Evolutionary conservation across 2,113 vertebrate species (phyloP), one percentile per base, ranked within the genome.

Genomic region (Lepus timidus): DNA sequence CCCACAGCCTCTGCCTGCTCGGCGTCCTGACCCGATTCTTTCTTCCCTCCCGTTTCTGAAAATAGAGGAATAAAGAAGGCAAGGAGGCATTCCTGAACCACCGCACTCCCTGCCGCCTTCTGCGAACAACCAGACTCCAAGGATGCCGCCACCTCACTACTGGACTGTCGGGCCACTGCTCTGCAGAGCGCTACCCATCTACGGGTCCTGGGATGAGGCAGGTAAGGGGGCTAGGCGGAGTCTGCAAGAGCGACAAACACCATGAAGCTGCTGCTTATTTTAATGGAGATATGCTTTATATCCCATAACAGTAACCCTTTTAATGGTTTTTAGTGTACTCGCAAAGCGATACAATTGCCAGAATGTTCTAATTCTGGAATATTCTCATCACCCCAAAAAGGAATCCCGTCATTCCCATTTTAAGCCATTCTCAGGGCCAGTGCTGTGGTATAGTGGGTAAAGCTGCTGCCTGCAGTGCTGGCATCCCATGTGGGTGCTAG

Each of bases 201-300:
- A 33, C 20, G 12, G 39, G 49, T 39, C 52, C 58, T 2, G 31
- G 29, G 55, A 65, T 13, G 31, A 20, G 29, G n/a, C 27, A 92
- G 62, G 39, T 68, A 33, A 76, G 3, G 17, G 6, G 31, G 44
- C 0, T 9, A 1, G 23, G 52, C 31, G 44, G 20, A 58, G 75
- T 17, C 44, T 71, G 3, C 20, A 62, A 87, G 55, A 12, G 36
- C 44, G 79, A 13, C 19, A n/a, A 25, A 7, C 64, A 1, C 61
- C 51, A 61, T 44, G 14, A 82, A 55, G 13, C 14, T 64, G 33
- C 11, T 73, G 94, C 96, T 36, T 27, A 23, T 91, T 95, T 90
- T 27, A 67, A 62, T 31, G 33, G 2, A 14, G 29, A 36, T 22
- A 12, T 9, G 58, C 67, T 16, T 74, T 33, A 93, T 27, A 22